phyloP scores from a whole-genome alignment of 2,888 invertebrate species.

The Melieria crassipennis region DNA sequence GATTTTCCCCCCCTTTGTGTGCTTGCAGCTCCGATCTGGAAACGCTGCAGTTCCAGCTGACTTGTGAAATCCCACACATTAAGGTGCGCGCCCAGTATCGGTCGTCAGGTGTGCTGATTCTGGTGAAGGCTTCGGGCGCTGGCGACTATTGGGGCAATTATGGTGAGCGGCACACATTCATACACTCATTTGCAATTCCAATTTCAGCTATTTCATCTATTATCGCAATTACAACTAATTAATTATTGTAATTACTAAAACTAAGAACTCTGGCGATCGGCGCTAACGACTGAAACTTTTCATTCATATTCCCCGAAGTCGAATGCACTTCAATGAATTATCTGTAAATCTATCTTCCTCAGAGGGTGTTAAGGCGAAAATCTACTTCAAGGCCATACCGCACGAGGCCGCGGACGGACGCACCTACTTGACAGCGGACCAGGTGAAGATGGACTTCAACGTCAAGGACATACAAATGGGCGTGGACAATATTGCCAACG shows the following conservation, averaged over 20 bases:
- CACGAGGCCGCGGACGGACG: constrained; percentile 71
- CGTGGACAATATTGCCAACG: constrained; percentile 83
- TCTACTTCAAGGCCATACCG: constrained; percentile 80
- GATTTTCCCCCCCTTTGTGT: neutral
- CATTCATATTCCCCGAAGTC: too few species aligned
- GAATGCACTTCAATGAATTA: too few species aligned
- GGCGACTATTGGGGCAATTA: constrained; percentile 93
- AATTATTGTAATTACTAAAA: neutral
- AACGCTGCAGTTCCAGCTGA: constrained; percentile 82
- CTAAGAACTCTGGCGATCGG: neutral
- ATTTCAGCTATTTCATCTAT: neutral
- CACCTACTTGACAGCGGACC: constrained; percentile 76
- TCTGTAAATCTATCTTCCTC: constrained; percentile 34
- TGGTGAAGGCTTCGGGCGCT: constrained; percentile 84
- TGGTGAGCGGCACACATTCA: constrained; percentile 67
- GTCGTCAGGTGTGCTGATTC: constrained; percentile 81
- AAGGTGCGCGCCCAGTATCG: constrained; percentile 82
- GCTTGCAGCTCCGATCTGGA: constrained; percentile 76
- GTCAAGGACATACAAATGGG: constrained; percentile 86
- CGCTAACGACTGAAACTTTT: too few species aligned
- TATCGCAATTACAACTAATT: neutral
- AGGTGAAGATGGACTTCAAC: constrained; percentile 86
- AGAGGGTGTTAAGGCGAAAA: constrained; percentile 87
- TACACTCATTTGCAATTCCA: neutral
- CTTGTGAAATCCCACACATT: constrained; percentile 82